Percentiles rank a stretch among this genome's conserved stretches.
phyloP scores from a whole-genome alignment of 2,888 invertebrate genomes.

The Philhelius pedissequus region DNA sequence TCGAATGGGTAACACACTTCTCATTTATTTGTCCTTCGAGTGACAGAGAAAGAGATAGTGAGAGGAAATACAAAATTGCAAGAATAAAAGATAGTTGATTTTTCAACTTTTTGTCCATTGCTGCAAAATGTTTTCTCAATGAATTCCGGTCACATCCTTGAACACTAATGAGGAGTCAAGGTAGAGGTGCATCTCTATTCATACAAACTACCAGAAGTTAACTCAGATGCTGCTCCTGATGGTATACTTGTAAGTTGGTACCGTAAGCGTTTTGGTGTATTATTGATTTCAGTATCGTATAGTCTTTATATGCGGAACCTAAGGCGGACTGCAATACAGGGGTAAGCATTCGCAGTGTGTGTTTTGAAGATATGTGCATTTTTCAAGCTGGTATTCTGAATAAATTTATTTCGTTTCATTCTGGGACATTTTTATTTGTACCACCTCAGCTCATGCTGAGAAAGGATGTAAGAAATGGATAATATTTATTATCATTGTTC shows the following conservation, averaged over 20 bases:
- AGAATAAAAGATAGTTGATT: slow-evolving; percentile 34
- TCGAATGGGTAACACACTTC: slow-evolving; percentile 63
- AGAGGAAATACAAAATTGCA: neutral
- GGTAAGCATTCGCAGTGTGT: neutral
- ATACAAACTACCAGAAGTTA: slow-evolving; percentile 24
- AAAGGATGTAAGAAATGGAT: no score
- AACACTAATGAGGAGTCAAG: slow-evolving; percentile 66
- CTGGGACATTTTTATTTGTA: no score
- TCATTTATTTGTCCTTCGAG: slow-evolving; percentile 56
- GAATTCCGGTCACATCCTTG: slow-evolving; percentile 66
- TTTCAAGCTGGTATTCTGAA: neutral
- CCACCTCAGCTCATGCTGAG: no score
- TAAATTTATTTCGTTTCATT: neutral
- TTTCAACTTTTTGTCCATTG: slow-evolving; percentile 34
- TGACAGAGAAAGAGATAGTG: neutral
- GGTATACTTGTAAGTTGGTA: neutral
- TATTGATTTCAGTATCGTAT: slow-evolving; percentile 4
- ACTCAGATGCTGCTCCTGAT: slow-evolving; percentile 42
- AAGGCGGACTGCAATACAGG: slow-evolving; percentile 52
- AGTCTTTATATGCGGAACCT: slow-evolving; percentile 4
- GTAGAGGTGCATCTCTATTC: neutral
- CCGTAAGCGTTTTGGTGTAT: slow-evolving; percentile 48
- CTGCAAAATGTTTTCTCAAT: slow-evolving; percentile 31
- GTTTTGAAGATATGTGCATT: neutral
- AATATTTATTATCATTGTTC: no score